Base-by-base conservation (phyloP, 2,888 invertebrate species). In the Eustalomyia histrio region DNA sequence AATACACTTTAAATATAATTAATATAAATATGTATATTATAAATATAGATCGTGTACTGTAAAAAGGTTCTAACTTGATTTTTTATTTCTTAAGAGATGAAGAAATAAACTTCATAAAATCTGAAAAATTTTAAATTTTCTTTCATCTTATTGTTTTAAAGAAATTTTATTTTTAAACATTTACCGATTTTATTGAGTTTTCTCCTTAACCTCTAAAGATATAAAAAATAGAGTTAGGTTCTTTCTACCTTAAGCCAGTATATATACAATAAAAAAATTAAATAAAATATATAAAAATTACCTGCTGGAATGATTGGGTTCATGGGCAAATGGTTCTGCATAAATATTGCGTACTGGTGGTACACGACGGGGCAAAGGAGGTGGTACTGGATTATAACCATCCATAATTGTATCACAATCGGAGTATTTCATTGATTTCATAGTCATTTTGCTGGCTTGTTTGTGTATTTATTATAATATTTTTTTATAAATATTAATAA, bases 321-420 rank as follows among this genome's bases (percentile, higher is more conserved):
- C 90, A 85, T 91, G 90, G 86, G 91, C 90, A 87, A 91, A 91
- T 84, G 91, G 91, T 83, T 91, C 91, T 68, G 91, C 91, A 85
- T 91, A 91, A 78, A 91, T 91, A 85, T 91, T 91, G 80, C 91
- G 88, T 76, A 89, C 88, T 65, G 91, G 91, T 74, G 91, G 91
- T 84, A 91, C 90, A 69, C 91, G 88, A 39, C 91, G 87, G 81
- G 91, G 91, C 82, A 91, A 85, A 68, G 91, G 91, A 21, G 91
- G 91, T 83, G 91, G 91, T 84, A 91, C 90, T 68, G 91, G 91
- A 88, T 91, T 91, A 87, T 90, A 91, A 84, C 90, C 90, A 87
- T 91, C 91, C 91, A 91, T 91, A 87, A 91, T 91, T 84, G 91
- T 90, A 89, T 91, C 91, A 90, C 91, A 91, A 90, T 91, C 91